Evolutionary conservation across 2,888 invertebrate species (phyloP).

Genomic region (Cecidostiba fungosa): DNA sequence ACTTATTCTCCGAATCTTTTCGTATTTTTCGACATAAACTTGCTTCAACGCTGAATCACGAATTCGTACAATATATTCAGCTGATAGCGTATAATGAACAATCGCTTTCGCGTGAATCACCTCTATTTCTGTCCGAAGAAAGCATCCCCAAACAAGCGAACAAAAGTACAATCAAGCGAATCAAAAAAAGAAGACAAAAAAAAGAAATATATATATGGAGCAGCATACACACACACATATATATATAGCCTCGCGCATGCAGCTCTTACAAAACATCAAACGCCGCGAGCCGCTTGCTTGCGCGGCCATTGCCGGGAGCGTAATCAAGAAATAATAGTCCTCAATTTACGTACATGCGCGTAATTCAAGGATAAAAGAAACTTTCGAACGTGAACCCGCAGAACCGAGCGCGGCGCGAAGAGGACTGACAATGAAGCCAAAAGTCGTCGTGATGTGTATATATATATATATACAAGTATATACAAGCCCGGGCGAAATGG

Average conservation of each 20-base stretch:
- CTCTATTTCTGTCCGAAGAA: background rate
- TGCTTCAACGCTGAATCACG: background rate
- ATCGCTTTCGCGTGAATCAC: constrained; percentile 19
- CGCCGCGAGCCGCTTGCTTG: constrained; percentile 16
- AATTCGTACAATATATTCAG: background rate
- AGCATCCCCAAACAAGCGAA: constrained; percentile 36
- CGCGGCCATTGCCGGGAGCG: constrained; percentile 41
- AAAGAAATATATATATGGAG: background rate
- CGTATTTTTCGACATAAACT: background rate
- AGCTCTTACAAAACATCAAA: constrained; percentile 59
- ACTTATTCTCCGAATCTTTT: background rate
- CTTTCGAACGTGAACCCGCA: constrained; percentile 53
- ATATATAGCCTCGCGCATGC: background rate
- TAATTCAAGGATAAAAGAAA: constrained; percentile 64
- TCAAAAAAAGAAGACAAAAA: background rate
- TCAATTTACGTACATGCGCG: constrained; percentile 63
- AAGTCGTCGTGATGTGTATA: background rate
- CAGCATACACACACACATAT: background rate
- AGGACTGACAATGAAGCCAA: constrained; percentile 37
- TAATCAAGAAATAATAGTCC: constrained; percentile 64
- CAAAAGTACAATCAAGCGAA: constrained; percentile 43
- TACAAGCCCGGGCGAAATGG: constrained; percentile 16
- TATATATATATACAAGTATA: too few relatives aligned
- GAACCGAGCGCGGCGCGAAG: constrained; percentile 10
- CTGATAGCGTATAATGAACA: background rate